Conservation (phyloP, 2,113 vertebrate genomes). For the Rhombomys opimus region DNA sequence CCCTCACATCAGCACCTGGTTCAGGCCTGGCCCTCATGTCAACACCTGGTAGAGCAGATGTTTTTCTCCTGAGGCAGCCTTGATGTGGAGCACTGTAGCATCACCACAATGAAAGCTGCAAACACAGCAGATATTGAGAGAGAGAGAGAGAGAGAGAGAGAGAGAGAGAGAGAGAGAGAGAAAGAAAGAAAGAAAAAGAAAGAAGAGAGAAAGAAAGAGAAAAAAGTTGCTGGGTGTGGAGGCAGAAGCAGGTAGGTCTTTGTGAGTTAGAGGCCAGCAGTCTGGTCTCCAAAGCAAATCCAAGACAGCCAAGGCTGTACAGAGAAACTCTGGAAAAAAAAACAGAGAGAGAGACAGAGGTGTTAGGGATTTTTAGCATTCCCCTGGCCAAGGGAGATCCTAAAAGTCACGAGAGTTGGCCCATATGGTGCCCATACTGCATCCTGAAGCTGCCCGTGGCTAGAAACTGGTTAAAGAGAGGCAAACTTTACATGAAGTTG, state of each 20-base stretch:
- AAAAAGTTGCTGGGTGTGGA: not conserved
- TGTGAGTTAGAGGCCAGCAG: no score
- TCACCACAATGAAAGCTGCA: not conserved
- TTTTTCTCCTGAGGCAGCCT: not conserved
- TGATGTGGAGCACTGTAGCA: not conserved
- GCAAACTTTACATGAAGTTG: constrained; percentile 26
- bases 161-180: not conserved
- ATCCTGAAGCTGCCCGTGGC: not conserved
- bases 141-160: not conserved
- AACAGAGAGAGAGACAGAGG: not conserved
- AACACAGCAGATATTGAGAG: not conserved
- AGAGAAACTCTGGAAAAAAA: no score
- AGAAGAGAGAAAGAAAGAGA: not conserved
- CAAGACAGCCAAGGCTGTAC: no score
- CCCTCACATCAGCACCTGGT: not conserved
- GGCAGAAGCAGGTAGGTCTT: no score
- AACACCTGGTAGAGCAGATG: not conserved
- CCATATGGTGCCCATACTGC: not conserved
- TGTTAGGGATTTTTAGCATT: constrained; percentile 8
- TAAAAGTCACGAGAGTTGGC: not conserved
- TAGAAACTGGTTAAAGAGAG: not conserved
- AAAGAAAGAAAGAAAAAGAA: not conserved
- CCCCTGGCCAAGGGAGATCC: not conserved
- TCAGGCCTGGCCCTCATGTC: no score
- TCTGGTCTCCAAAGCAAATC: no score